phyloP scores from a whole-genome alignment of 1,140 invertebrate genomes.

The Temnothorax curvispinosus region DNA sequence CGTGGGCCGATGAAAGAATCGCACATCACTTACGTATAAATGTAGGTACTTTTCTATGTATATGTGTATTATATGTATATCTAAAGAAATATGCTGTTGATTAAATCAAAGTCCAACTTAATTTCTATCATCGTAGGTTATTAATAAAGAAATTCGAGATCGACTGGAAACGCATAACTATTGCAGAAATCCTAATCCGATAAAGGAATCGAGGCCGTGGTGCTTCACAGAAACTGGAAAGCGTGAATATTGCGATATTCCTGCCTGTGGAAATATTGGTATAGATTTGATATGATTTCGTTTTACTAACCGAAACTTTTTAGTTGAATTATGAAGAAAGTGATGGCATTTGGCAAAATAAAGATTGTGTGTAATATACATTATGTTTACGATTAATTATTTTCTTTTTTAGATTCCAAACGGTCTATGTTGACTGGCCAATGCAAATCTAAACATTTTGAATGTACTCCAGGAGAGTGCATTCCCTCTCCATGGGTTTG shows the following conservation, averaged over 20 bases:
- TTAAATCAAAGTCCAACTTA: neutral
- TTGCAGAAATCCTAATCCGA: constrained; percentile 87
- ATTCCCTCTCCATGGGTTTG: constrained; percentile 86
- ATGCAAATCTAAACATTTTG: constrained; percentile 84
- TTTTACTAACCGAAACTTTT: constrained; percentile 3
- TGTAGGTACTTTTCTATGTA: constrained; percentile 71
- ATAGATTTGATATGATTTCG: constrained; percentile 25
- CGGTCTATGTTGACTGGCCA: constrained; percentile 70
- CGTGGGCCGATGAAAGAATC: constrained; percentile 84
- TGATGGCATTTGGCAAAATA: neutral
- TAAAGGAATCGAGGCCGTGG: constrained; percentile 86
- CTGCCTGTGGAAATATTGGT: constrained; percentile 83
- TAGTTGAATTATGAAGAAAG: constrained; percentile 11
- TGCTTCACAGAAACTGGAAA: constrained; percentile 84
- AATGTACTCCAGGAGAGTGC: constrained; percentile 86
- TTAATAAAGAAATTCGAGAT: constrained; percentile 73
- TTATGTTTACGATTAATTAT: neutral
- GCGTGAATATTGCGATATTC: constrained; percentile 87
- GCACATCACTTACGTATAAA: constrained; percentile 78
- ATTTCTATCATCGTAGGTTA: constrained; percentile 70
- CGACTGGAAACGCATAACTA: constrained; percentile 85
- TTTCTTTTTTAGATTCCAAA: constrained; percentile 65
- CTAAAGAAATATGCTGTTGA: neutral
- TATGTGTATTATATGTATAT: too few species aligned
- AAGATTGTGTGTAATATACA: neutral